Percentiles rank a stretch among this genome's conserved stretches.
Conservation (phyloP, 2,113 vertebrate species). For the Puma concolor region DNA sequence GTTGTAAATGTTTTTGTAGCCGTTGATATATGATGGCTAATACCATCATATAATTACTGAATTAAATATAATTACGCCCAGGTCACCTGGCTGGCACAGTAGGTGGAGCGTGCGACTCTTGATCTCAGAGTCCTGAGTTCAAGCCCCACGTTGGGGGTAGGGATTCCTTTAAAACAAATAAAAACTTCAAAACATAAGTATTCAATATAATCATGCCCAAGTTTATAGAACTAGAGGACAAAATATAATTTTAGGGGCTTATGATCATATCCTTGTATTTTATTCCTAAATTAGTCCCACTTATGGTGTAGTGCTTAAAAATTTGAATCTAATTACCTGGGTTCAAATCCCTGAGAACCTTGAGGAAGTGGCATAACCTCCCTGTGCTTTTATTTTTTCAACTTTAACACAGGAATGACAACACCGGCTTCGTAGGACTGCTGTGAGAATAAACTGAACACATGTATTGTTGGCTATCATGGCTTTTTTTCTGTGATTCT, state of each 20-base stretch:
- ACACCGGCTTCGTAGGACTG: not conserved
- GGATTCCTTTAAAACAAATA: not conserved
- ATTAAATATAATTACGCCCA: not conserved
- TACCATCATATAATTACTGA: not conserved
- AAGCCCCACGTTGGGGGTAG: not conserved
- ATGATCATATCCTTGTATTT: not conserved
- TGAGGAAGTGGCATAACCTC: not conserved
- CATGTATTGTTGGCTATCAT: not conserved
- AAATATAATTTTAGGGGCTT: slow-evolving; percentile 22
- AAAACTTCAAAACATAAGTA: not conserved
- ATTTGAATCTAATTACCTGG: not conserved
- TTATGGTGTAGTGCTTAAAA: not conserved
- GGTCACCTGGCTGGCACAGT: not conserved
- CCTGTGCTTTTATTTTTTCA: slow-evolving; percentile 12
- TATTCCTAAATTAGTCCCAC: not conserved
- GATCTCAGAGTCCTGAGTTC: not conserved
- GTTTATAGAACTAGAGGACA: not conserved
- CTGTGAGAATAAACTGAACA: not conserved
- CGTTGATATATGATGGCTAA: not conserved
- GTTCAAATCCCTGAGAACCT: not conserved
- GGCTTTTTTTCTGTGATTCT: not conserved
- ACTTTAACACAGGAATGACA: not conserved
- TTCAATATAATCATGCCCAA: not conserved
- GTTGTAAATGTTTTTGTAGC: not conserved
- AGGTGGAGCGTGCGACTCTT: not conserved